phyloP scores from a whole-genome alignment of 2,888 invertebrate species.

The Lasioglossum villosulum region DNA sequence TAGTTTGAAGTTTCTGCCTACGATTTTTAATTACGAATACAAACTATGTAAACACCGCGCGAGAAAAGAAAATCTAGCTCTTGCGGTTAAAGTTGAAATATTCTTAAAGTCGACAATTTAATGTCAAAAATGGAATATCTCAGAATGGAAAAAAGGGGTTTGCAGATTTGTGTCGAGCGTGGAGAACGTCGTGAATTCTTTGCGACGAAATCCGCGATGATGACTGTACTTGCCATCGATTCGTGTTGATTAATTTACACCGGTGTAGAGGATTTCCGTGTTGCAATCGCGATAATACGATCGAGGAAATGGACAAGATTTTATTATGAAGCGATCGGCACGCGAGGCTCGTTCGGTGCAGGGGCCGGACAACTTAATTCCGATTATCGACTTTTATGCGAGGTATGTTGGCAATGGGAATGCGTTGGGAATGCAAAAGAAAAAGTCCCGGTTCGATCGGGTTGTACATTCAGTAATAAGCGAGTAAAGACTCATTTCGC shows the following conservation, averaged over 20 bases:
- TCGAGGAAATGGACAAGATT: background rate
- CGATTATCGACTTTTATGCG: slow-evolving; percentile 7
- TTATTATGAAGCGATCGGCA: background rate
- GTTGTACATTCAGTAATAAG: slow-evolving; percentile 19
- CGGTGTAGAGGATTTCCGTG: background rate
- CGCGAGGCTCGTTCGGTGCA: background rate
- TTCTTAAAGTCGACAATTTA: background rate
- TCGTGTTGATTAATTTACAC: background rate
- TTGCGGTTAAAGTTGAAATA: background rate
- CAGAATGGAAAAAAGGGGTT: background rate
- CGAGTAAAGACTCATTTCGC: slow-evolving; percentile 23
- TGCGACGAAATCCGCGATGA: background rate
- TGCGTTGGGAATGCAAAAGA: background rate
- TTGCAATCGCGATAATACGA: background rate
- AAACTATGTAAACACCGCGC: too few species aligned
- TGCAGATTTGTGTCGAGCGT: background rate
- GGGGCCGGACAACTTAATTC: slow-evolving; percentile 9
- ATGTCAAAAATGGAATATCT: background rate
- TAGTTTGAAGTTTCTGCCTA: too few species aligned
- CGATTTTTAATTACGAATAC: too few species aligned
- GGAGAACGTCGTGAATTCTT: too few species aligned
- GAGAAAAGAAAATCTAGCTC: too few species aligned
- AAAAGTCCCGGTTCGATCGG: background rate
- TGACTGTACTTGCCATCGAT: background rate
- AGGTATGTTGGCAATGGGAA: background rate